Evolutionary conservation across 1,140 invertebrate species (phyloP).

Genomic region (Diorhabda carinulata): DNA sequence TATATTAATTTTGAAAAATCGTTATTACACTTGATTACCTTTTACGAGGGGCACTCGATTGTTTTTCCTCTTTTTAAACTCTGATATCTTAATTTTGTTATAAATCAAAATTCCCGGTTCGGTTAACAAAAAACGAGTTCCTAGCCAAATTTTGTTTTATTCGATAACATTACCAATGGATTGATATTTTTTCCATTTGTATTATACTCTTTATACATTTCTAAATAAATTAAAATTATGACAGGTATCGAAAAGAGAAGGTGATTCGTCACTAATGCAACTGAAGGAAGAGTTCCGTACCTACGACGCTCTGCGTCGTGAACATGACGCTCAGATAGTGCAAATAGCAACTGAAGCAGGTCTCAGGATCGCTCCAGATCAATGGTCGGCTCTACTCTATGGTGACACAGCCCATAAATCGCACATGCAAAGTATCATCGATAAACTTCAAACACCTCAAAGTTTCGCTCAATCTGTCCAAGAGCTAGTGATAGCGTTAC

Average conservation of each 20-base stretch:
- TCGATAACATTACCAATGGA: too few species aligned
- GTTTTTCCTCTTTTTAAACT: too few species aligned
- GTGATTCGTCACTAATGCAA: constrained; percentile 98
- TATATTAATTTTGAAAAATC: too few species aligned
- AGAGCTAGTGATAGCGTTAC: constrained; percentile 87
- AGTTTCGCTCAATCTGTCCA: constrained; percentile 88
- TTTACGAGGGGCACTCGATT: too few species aligned
- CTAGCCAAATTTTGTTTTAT: too few species aligned
- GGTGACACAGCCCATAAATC: constrained; percentile 94
- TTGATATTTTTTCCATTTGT: too few species aligned
- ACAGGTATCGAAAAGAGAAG: constrained; percentile 92
- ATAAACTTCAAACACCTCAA: constrained; percentile 88
- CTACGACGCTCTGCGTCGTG: constrained; percentile 87
- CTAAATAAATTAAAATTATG: constrained; percentile 1
- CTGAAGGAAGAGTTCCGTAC: constrained; percentile 95
- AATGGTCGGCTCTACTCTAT: constrained; percentile 95
- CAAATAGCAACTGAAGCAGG: constrained; percentile 97
- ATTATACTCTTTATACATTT: background rate
- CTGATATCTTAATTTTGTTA: too few species aligned
- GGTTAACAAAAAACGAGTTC: too few species aligned
- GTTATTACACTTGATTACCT: too few species aligned
- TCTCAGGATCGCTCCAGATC: constrained; percentile 93
- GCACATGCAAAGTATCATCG: constrained; percentile 98
- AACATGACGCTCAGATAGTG: constrained; percentile 98
- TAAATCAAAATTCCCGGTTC: too few species aligned